Evolutionary conservation across 2,888 invertebrate genomes (phyloP), one percentile per base, ranked within the genome.

Genomic region (Tipula lateralis): DNA sequence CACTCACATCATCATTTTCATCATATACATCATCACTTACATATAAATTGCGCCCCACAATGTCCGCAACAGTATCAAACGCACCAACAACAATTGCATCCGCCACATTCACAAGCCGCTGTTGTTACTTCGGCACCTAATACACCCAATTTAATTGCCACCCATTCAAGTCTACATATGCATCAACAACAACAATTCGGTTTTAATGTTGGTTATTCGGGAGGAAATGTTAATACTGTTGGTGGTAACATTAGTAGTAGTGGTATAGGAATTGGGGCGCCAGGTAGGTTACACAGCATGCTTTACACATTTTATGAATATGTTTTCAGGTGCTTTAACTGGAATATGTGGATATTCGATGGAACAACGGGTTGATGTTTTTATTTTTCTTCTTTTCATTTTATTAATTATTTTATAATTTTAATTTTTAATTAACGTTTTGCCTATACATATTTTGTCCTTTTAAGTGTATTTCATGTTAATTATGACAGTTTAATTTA

Each of bases 251-350:
- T 50, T 44, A 30, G 13, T 84, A 84, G 66, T 84, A 82, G 82
- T 82, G 82, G 82, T 30, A 82, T 82, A 30, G 36, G 36, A 29
- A 83, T 85, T 84, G 86, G 87, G 86, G 86, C 86, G 83, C 85
- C 87, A 90, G 90, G 90, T 90, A 90, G 89, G 90, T 89, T 87
- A 87, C 90, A 90, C 89, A 87, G 90, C 89, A 90, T 89, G 89
- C 85, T 87, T 85, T 66, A 84, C 9, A 34, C 6, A 34, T 83
- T 83, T 83, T 83, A 19, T 19, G 19, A 82, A 81, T 84, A 44
- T 85, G 85, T 86, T 85, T 86, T 85, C 85, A 86, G 86, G 85
- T 84, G 86, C 86, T 86, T 86, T 84, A 85, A 84, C 36, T 85
- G 84, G 84, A 85, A 83, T 85, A 84, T 85, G 50, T 50, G 85